Evolutionary conservation across 2,113 vertebrate species (phyloP).

Genomic region (Tragelaphus scriptus): DNA sequence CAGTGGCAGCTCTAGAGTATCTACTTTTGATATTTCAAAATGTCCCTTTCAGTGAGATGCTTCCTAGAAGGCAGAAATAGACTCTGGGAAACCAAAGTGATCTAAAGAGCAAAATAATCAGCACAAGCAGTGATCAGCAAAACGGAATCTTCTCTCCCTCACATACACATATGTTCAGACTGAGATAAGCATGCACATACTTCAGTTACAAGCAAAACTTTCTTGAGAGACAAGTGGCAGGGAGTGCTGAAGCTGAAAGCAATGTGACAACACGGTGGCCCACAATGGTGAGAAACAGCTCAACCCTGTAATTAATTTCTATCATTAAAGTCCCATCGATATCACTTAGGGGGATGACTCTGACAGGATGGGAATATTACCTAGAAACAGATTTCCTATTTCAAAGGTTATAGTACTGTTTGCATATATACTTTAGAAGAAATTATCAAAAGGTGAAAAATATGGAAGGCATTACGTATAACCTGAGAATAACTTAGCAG

Average conservation of each 20-base stretch:
- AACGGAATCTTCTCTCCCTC: background rate
- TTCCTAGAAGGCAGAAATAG: background rate
- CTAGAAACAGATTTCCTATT: conserved; percentile 68
- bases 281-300: conserved; percentile 78
- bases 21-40: background rate
- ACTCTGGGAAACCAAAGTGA: background rate
- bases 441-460: conserved; percentile 59
- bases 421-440: conserved; percentile 62
- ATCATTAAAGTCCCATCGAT: conserved; percentile 83
- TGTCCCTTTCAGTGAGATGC: background rate
- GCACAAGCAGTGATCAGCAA: conserved; percentile 14
- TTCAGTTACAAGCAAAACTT: conserved; percentile 76
- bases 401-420: conserved; percentile 67
- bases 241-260: conserved; percentile 77
- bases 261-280: conserved; percentile 79
- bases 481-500: background rate
- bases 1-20: background rate
- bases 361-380: conserved; percentile 73
- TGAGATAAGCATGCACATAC: conserved; percentile 27
- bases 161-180: conserved; percentile 26
- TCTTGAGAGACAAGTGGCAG: conserved; percentile 81
- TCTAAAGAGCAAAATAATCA: background rate
- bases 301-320: conserved; percentile 88
- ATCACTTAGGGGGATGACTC: conserved; percentile 78
- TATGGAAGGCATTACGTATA: conserved; percentile 32